Conservation (phyloP, 2,113 vertebrate genomes). For the Nipponia nippon region DNA sequence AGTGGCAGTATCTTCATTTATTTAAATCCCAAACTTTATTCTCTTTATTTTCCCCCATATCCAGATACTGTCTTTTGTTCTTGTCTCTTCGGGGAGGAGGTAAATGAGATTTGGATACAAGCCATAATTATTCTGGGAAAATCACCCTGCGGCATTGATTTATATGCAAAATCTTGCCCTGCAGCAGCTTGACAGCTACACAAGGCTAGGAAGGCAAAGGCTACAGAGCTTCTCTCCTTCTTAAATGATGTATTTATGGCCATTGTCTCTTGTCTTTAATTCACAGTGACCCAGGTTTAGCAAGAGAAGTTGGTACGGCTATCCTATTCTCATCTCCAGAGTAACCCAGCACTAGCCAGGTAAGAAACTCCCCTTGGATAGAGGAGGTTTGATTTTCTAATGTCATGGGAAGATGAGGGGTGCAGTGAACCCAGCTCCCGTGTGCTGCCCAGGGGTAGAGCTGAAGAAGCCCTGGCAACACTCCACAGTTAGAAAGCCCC, state of each 20-base stretch:
- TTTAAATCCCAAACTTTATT: not conserved
- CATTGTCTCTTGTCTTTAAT: not conserved
- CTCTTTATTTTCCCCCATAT: not conserved
- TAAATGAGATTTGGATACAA: not conserved
- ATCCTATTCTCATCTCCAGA: not conserved
- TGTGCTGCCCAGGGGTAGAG: not conserved
- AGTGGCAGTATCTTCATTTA: not conserved
- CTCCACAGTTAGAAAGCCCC: not conserved
- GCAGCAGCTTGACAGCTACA: not conserved
- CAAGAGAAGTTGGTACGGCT: not conserved
- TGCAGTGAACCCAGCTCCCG: not conserved
- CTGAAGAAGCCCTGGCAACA: not conserved
- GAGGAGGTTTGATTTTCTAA: not conserved
- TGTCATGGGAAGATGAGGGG: fast-evolving
- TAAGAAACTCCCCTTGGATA: not conserved
- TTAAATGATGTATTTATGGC: not conserved
- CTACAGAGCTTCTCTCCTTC: not conserved
- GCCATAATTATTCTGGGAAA: not conserved
- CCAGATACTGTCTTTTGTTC: not conserved
- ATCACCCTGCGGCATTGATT: not conserved
- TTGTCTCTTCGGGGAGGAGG: not conserved
- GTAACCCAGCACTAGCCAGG: not conserved
- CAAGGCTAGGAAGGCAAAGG: not conserved
- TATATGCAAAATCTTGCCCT: not conserved
- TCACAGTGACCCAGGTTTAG: not conserved